Evolutionary conservation across 64 coral and sea anemone species (phyloP).

Genomic region (Acropora tenuis): DNA sequence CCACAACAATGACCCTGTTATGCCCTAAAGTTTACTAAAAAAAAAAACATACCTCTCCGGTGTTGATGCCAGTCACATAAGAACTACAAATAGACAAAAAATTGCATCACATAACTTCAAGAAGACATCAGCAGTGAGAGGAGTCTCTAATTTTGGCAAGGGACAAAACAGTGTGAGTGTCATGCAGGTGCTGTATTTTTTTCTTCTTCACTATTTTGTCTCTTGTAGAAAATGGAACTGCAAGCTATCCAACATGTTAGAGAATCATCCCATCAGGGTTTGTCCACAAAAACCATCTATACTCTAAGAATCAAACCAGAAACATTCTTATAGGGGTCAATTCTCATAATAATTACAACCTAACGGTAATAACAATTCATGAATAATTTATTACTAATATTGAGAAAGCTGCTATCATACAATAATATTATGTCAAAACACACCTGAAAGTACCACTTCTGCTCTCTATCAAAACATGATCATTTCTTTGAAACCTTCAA

Average conservation of each 20-base stretch:
- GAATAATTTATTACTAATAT: no score
- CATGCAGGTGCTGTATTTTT: no score
- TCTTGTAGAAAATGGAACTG: no score
- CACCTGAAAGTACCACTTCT: slow-evolving; percentile 90
- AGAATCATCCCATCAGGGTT: no score
- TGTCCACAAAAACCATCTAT: no score
- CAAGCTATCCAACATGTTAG: no score
- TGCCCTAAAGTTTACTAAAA: background rate
- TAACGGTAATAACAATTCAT: no score
- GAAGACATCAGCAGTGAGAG: background rate
- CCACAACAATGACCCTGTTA: background rate
- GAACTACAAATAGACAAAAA: slow-evolving; percentile 62
- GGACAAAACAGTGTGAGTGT: no score
- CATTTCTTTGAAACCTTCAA: slow-evolving; percentile 89
- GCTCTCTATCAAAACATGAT: slow-evolving; percentile 88
- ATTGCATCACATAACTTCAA: background rate
- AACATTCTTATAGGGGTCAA: background rate
- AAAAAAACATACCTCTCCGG: slow-evolving; percentile 78
- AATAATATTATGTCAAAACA: background rate
- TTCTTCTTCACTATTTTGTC: no score
- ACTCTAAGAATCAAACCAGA: no score
- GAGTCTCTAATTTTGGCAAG: no score
- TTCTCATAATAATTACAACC: background rate
- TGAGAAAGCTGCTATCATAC: no score
- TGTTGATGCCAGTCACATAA: slow-evolving; percentile 96